phyloP scores from a whole-genome alignment of 2,888 invertebrate genomes.

The Meiosimyza platycephala region DNA sequence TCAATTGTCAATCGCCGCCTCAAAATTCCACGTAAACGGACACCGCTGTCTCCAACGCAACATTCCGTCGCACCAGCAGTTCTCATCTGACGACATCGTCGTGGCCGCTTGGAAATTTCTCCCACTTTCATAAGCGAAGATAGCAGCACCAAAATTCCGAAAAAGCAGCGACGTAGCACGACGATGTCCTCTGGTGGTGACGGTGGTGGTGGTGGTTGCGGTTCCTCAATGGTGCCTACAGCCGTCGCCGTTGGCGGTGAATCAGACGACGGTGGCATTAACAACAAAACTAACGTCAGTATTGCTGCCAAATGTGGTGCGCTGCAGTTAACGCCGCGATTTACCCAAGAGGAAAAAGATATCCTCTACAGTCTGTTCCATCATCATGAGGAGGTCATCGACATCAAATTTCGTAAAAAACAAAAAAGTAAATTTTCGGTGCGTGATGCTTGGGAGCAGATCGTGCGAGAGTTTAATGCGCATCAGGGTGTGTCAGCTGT shows the following conservation, averaged over 20 bases:
- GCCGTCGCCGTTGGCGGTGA: slow-evolving; percentile 34
- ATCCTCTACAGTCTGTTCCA: slow-evolving; percentile 62
- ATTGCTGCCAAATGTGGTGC: slow-evolving; percentile 39
- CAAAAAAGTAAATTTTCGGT: slow-evolving; percentile 63
- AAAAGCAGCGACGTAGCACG: slow-evolving; percentile 35
- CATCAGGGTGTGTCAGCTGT: slow-evolving; percentile 60
- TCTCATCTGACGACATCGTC: not conserved
- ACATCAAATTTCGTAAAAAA: slow-evolving; percentile 65
- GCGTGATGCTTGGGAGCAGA: slow-evolving; percentile 65
- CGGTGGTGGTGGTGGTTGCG: slow-evolving; percentile 31
- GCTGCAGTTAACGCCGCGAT: slow-evolving; percentile 61
- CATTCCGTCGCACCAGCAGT: slow-evolving; percentile 6
- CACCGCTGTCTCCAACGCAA: slow-evolving; percentile 21
- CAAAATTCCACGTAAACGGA: slow-evolving; percentile 37
- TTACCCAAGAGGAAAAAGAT: slow-evolving; percentile 65
- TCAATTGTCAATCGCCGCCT: slow-evolving; percentile 23
- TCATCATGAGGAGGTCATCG: slow-evolving; percentile 64
- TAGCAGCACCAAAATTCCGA: slow-evolving; percentile 30
- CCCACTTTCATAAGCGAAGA: not conserved
- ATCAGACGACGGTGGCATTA: slow-evolving; percentile 20
- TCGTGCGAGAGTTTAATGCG: slow-evolving; percentile 62
- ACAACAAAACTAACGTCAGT: slow-evolving; percentile 37
- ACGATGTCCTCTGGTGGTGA: slow-evolving; percentile 43
- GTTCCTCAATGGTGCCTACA: slow-evolving; percentile 36
- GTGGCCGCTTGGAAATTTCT: not conserved